phyloP scores from a whole-genome alignment of 2,888 invertebrate genomes.

The Barypeithes pellucidus region DNA sequence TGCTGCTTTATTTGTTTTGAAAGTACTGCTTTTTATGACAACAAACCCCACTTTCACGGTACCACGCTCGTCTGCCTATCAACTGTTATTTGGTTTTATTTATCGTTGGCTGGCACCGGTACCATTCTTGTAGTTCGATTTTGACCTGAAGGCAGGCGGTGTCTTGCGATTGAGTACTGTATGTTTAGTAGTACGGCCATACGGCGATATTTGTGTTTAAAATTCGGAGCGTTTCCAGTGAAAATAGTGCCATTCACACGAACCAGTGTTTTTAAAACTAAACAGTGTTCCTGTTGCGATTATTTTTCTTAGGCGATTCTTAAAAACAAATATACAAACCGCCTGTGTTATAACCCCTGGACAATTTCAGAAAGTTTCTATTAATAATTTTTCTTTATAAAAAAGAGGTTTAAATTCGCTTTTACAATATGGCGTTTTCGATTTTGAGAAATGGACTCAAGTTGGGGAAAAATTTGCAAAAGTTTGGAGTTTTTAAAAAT shows the following conservation, averaged over 20 bases:
- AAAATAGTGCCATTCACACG: not conserved
- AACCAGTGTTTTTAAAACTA: too few species aligned
- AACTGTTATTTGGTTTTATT: not conserved
- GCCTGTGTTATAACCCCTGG: too few species aligned
- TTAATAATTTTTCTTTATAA: too few species aligned
- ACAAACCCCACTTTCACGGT: constrained; percentile 13
- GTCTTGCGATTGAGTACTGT: not conserved
- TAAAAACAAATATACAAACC: too few species aligned
- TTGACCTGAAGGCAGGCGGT: constrained; percentile 11
- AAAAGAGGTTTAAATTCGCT: not conserved
- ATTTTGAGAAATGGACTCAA: constrained; percentile 70
- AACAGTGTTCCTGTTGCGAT: not conserved
- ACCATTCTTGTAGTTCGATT: constrained; percentile 36
- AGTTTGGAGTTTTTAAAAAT: constrained; percentile 65
- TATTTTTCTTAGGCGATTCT: not conserved
- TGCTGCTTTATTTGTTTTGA: too few species aligned
- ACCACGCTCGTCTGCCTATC: constrained; percentile 5
- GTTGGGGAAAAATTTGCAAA: constrained; percentile 67
- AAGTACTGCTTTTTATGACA: not conserved
- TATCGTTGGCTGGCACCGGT: constrained; percentile 13
- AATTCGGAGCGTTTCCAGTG: not conserved
- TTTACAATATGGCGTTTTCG: constrained; percentile 71
- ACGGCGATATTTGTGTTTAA: not conserved
- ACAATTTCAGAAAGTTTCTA: too few species aligned
- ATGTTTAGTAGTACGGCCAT: constrained; percentile 3